Conservation (phyloP, 2,113 vertebrate species). For the Cyanoliseus patagonus region DNA sequence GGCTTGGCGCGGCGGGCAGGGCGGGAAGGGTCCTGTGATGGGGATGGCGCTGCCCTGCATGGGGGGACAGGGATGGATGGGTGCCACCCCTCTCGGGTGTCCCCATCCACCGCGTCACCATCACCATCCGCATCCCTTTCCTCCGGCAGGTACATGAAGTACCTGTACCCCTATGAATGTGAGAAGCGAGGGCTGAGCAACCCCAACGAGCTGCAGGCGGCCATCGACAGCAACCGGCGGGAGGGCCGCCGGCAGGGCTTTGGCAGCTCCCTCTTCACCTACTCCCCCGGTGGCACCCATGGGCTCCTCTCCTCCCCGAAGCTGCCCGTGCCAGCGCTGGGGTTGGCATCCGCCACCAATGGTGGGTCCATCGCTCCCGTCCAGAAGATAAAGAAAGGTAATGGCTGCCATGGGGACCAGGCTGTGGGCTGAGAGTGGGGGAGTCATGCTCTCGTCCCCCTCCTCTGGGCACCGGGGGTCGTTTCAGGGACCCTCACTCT, state of each 20-base stretch:
- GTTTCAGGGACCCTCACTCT: rapidly evolving
- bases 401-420: rapidly evolving
- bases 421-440: not conserved
- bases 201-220: constrained; percentile 94
- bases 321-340: constrained; percentile 78
- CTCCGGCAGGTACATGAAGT: constrained; percentile 94
- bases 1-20: not conserved
- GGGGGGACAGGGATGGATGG: not conserved
- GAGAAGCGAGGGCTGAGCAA: constrained; percentile 93
- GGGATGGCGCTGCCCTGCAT: not conserved
- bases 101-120: rapidly evolving
- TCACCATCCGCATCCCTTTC: rapidly evolving
- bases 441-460: rapidly evolving
- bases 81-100: not conserved
- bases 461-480: not conserved
- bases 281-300: constrained; percentile 89
- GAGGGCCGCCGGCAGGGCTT: constrained; percentile 94
- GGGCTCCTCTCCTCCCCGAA: constrained; percentile 90
- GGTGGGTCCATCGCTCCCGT: constrained; percentile 79
- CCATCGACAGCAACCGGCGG: constrained; percentile 94
- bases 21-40: rapidly evolving
- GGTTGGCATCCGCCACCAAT: constrained; percentile 82
- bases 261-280: constrained; percentile 89
- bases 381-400: constrained; percentile 96
- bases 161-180: constrained; percentile 97